Evolutionary conservation across 2,797 vertebrate genomes (phyloP).

Genomic region (Anisognathus igniventris): DNA sequence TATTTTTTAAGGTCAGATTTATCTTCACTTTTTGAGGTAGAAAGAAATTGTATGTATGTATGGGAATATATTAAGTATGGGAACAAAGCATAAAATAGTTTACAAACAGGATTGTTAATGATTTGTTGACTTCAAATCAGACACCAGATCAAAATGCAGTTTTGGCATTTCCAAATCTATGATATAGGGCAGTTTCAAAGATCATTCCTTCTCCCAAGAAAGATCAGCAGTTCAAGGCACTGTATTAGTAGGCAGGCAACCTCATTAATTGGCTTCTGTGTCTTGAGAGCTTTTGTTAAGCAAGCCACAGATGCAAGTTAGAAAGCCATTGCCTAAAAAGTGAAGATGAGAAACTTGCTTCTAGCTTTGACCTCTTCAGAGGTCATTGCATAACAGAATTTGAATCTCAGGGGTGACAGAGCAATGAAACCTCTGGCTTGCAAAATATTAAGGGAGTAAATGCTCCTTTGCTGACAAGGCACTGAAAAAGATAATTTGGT

Average conservation of each 20-base stretch:
- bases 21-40: neutral
- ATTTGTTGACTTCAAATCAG: neutral
- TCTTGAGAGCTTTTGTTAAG: neutral
- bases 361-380: neutral
- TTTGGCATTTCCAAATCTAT: neutral
- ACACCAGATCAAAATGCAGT: neutral
- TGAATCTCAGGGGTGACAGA: neutral
- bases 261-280: neutral
- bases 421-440: neutral
- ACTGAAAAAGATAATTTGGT: neutral
- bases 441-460: neutral
- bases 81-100: neutral
- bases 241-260: neutral
- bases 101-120: neutral
- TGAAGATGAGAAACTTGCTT: neutral
- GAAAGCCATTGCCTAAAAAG: neutral
- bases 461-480: neutral
- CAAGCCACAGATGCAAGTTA: neutral
- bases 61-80: neutral
- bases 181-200: neutral
- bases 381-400: neutral
- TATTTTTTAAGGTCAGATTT: neutral
- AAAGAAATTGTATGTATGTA: neutral
- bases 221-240: neutral
- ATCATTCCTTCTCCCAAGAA: neutral